Percentiles rank a stretch among this genome's conserved stretches.
These are phyloP conservation scores for Proctacanthus coquilletti DNA, from an alignment of 1,140 invertebrate species.

Conservation along the genomic window DNA sequence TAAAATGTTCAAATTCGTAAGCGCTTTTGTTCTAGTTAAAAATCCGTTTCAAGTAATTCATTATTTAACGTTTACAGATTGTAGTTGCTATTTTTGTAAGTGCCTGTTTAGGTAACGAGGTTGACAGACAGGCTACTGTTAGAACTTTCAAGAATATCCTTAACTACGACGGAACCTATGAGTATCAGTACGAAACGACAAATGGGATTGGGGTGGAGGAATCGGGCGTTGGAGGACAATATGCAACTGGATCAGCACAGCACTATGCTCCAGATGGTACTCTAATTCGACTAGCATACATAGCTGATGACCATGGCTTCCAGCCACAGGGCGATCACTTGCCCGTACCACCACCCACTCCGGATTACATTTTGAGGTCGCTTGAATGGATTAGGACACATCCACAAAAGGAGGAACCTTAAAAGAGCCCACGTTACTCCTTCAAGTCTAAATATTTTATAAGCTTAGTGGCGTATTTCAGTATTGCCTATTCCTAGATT, in stretches of 20 bases:
- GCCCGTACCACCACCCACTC: conserved; percentile 32
- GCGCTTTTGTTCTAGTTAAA: no score
- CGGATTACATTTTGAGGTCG: conserved; percentile 22
- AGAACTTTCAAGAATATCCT: no score
- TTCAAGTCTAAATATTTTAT: no score
- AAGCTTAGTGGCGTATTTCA: no score
- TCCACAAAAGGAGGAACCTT: conserved; percentile 20
- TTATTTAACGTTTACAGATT: no score
- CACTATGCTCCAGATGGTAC: conserved; percentile 29
- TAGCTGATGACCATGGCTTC: conserved; percentile 44
- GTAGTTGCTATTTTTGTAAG: no score
- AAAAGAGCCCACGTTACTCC: no score
- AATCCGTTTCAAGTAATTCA: no score
- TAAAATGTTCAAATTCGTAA: no score
- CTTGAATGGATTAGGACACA: conserved; percentile 35
- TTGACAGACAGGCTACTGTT: no score
- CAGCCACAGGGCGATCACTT: conserved; percentile 35
- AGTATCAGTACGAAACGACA: conserved; percentile 37
- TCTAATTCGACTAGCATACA: conserved; percentile 35
- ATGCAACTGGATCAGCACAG: conserved; percentile 20
- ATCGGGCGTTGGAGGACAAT: conserved; percentile 30
- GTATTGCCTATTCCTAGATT: no score
- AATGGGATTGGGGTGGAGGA: conserved; percentile 45
- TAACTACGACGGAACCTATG: conserved; percentile 33
- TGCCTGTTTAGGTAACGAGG: no score